phyloP scores from a whole-genome alignment of 2,888 invertebrate genomes.

The Anodontia alba region DNA sequence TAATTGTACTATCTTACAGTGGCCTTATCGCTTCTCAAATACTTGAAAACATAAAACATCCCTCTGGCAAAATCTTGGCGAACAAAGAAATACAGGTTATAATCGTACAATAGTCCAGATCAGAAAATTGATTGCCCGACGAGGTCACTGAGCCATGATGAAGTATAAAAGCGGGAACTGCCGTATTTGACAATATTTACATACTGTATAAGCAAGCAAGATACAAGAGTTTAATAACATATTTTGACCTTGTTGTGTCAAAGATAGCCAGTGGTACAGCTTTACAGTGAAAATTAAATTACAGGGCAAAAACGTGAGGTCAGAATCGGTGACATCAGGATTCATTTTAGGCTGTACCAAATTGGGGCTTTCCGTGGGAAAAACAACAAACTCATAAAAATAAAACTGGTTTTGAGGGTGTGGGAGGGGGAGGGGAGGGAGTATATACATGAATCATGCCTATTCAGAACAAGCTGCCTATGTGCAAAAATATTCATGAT shows the following conservation, averaged over 20 bases:
- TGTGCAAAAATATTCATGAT: no score
- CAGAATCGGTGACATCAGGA: not conserved
- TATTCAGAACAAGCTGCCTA: no score
- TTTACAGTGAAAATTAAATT: no score
- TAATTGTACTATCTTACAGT: conserved; percentile 8
- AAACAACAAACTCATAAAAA: no score
- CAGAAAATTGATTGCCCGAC: not conserved
- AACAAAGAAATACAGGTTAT: conserved; percentile 1
- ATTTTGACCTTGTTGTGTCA: not conserved
- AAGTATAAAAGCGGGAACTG: not conserved
- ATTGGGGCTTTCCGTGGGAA: no score
- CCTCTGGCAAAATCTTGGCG: not conserved
- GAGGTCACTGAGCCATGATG: conserved; percentile 3
- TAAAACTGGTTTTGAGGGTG: no score
- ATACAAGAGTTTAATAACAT: not conserved
- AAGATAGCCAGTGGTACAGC: no score
- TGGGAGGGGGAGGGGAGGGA: no score
- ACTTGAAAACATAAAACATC: conserved; percentile 3
- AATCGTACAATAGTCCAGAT: conserved; percentile 1
- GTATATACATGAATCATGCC: no score
- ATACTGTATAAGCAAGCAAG: not conserved
- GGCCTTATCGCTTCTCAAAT: not conserved
- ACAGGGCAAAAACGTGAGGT: not conserved
- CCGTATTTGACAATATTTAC: conserved; percentile 1
- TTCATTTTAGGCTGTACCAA: no score